Evolutionary conservation across 2,888 invertebrate species (phyloP), one percentile per base, ranked within the genome.

Genomic region (Sisyra terminalis): DNA sequence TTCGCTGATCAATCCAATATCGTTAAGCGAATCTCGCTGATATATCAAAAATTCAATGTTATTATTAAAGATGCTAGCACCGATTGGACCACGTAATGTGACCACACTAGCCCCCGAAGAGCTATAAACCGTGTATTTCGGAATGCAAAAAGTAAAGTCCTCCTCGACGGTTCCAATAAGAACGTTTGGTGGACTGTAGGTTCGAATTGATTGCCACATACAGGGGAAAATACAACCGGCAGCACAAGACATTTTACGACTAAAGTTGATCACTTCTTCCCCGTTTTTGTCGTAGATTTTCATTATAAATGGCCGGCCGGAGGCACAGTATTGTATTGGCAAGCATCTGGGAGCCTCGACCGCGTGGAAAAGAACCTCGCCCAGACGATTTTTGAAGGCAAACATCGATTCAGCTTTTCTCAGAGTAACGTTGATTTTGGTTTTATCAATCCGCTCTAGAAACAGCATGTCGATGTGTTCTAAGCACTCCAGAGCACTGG

Each of bases 131-230:
- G 37, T 37, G 10, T 37, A 37, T 37, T 13, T 11, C 8, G 37
- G 37, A 15, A 37, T 18, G 17, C 37, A 37, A 7, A 37, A 17
- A n/a, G 37, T 37, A 17, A 37, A 11, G 18, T 37, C 37, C 11
- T 37, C 9, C 17, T 37, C 18, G n/a, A 37, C 16, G 3, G 14
- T 18, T 3, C 37, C 37, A 5, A 37, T 11, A 9, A 17, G 18
- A 4, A 18, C 11, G 9, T 37, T 13, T 9, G 11, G 11, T 37
- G 37, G 37, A 11, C 37, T 17, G n/a, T 37, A 18, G n/a, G 37
- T 37, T 11, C n/a, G 11, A 6, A 37, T 6, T 3, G 37, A 17
- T 8, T 37, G 37, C 14, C 16, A 37, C 11, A 37, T 17, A 10
- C 37, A 37, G 15, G 37, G 37, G 8, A 37, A 17, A 17, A 37